These are phyloP conservation scores for Flabesymbios commensalis DNA, from an alignment of 2,888 invertebrate species.

Conservation along the genomic window DNA sequence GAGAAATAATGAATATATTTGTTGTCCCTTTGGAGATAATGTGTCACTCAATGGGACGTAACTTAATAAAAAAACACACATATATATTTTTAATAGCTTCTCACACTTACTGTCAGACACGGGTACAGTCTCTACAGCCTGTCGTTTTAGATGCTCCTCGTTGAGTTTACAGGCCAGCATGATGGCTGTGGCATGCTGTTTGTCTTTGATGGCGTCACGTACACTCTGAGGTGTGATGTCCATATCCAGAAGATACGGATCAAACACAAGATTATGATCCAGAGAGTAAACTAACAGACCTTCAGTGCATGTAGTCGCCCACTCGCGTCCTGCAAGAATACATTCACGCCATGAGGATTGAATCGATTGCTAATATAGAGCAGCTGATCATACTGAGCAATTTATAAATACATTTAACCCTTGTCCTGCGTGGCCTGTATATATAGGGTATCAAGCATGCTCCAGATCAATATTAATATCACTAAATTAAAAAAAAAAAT, in stretches of 20 bases:
- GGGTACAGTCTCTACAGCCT: conserved; percentile 83
- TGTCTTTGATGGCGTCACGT: conserved; percentile 42
- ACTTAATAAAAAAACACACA: no score
- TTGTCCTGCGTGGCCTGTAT: no score
- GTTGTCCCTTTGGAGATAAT: no score
- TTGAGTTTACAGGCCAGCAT: conserved; percentile 84
- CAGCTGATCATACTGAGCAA: not conserved
- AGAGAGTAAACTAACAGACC: conserved; percentile 88
- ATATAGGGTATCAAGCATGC: no score
- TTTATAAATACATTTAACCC: no score
- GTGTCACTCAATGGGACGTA: no score
- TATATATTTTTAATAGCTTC: not conserved
- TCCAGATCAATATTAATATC: no score
- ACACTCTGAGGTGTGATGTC: conserved; percentile 65
- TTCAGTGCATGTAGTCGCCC: conserved; percentile 93
- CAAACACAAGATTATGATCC: conserved; percentile 79
- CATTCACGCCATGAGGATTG: not conserved
- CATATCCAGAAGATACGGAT: conserved; percentile 87
- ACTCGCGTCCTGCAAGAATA: conserved; percentile 65
- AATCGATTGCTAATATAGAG: not conserved
- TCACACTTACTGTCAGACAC: conserved; percentile 63
- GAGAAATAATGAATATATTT: no score
- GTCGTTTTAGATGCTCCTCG: conserved; percentile 74
- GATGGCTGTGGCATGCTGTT: conserved; percentile 69
- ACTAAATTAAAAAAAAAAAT: no score